Conservation (phyloP, 2,797 vertebrate genomes). For the Gastrophryne carolinensis region DNA sequence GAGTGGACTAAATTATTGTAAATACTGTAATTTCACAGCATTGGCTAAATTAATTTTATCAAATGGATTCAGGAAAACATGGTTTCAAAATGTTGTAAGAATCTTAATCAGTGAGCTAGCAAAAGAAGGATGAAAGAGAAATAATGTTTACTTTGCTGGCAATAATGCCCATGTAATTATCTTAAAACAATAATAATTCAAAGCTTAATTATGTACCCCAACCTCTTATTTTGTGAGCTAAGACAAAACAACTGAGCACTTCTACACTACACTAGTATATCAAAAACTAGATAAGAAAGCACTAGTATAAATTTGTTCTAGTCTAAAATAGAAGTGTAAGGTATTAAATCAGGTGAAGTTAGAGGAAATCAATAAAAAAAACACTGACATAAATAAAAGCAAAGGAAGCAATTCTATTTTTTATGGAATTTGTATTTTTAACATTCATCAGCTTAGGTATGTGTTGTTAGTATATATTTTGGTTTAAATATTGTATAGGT, state of each 20-base stretch:
- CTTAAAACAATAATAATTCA: slow-evolving; percentile 59
- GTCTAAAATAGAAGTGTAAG: slow-evolving; percentile 7
- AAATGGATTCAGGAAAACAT: slow-evolving; percentile 30
- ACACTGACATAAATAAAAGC: not conserved
- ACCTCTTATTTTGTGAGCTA: slow-evolving; percentile 46
- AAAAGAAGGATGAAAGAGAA: slow-evolving; percentile 41
- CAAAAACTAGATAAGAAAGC: too few relatives aligned
- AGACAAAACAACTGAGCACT: slow-evolving; percentile 58
- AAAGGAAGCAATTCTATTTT: not conserved
- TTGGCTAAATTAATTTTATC: slow-evolving; percentile 23
- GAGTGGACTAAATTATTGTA: slow-evolving; percentile 9
- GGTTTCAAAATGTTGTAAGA: slow-evolving; percentile 33
- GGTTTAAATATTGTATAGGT: too few relatives aligned
- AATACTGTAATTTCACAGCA: slow-evolving; percentile 12
- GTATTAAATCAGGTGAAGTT: slow-evolving; percentile 12
- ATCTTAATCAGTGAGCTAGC: slow-evolving; percentile 34
- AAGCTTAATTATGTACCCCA: slow-evolving; percentile 53
- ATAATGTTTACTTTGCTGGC: slow-evolving; percentile 39
- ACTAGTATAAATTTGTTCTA: slow-evolving; percentile 39
- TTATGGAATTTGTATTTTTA: too few relatives aligned
- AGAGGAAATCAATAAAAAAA: not conserved
- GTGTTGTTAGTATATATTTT: too few relatives aligned
- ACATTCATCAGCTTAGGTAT: too few relatives aligned
- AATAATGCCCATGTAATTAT: slow-evolving; percentile 57
- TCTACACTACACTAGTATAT: slow-evolving; percentile 32